These are phyloP conservation scores for Eilema depressum DNA, from an alignment of 2,888 invertebrate species.

Conservation along the genomic window DNA sequence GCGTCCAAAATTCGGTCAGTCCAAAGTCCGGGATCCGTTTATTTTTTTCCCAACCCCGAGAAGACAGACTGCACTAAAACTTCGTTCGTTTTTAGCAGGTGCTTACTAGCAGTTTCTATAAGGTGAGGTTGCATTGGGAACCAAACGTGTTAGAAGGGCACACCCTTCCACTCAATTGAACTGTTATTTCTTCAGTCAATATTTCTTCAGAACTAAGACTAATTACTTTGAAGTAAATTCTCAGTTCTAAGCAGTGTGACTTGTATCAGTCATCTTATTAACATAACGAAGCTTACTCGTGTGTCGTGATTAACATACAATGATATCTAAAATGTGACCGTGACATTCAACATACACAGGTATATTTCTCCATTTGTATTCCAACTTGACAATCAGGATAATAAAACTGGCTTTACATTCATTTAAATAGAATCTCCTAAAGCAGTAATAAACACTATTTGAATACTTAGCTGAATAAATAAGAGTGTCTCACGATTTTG, in stretches of 20 bases:
- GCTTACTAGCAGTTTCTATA: too few relatives aligned
- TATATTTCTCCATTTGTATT: conserved; percentile 5
- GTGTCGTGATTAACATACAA: conserved; percentile 18
- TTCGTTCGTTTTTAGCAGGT: too few relatives aligned
- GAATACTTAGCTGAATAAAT: not conserved
- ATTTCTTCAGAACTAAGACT: not conserved
- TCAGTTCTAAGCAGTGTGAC: not conserved
- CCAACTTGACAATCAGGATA: not conserved
- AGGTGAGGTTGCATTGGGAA: too few relatives aligned
- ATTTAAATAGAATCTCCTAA: not conserved
- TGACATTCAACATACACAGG: conserved; percentile 10
- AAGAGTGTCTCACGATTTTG: not conserved
- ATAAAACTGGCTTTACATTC: not conserved
- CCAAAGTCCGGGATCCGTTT: too few relatives aligned
- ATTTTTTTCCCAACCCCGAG: too few relatives aligned
- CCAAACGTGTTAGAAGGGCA: too few relatives aligned
- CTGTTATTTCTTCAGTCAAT: not conserved
- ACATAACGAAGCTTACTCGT: not conserved
- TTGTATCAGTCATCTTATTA: conserved; percentile 4
- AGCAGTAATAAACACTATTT: not conserved
- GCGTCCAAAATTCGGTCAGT: too few relatives aligned
- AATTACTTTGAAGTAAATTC: not conserved
- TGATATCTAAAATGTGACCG: conserved; percentile 11
- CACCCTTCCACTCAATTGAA: too few relatives aligned
- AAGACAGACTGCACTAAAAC: too few relatives aligned